phyloP scores from a whole-genome alignment of 2,888 invertebrate genomes.

The Agrotis exclamationis region DNA sequence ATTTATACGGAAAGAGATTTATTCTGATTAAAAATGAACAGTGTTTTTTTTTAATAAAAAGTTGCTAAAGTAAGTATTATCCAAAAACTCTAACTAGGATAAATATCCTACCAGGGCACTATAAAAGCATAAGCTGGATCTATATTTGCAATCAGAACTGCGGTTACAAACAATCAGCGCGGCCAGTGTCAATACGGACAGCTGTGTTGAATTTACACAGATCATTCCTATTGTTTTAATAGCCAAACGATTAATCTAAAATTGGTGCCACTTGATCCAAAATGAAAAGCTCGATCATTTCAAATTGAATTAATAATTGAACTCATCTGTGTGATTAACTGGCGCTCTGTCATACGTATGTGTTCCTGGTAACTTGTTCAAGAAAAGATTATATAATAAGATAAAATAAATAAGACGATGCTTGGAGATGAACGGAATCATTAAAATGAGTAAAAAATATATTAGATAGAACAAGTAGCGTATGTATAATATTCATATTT shows the following conservation, averaged over 20 bases:
- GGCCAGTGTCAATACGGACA: constrained; percentile 33
- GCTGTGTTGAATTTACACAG: constrained; percentile 23
- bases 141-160: constrained; percentile 43
- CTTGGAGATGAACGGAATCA: neutral
- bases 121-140: constrained; percentile 17
- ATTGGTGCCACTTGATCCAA: constrained; percentile 14
- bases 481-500: constrained; percentile 14
- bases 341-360: neutral
- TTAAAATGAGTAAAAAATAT: no score
- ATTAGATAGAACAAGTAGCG: neutral
- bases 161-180: constrained; percentile 46
- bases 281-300: constrained; percentile 21
- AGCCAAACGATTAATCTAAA: constrained; percentile 23
- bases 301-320: constrained; percentile 1
- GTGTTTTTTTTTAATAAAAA: neutral
- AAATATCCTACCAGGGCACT: constrained; percentile 13
- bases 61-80: no score
- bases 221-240: constrained; percentile 37
- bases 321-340: neutral
- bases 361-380: constrained; percentile 5
- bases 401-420: neutral
- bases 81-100: neutral
- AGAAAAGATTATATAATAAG: neutral
- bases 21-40: neutral
- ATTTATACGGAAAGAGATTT: neutral